Evolutionary conservation across 2,888 invertebrate genomes (phyloP).

Genomic region (Catocala nupta): DNA sequence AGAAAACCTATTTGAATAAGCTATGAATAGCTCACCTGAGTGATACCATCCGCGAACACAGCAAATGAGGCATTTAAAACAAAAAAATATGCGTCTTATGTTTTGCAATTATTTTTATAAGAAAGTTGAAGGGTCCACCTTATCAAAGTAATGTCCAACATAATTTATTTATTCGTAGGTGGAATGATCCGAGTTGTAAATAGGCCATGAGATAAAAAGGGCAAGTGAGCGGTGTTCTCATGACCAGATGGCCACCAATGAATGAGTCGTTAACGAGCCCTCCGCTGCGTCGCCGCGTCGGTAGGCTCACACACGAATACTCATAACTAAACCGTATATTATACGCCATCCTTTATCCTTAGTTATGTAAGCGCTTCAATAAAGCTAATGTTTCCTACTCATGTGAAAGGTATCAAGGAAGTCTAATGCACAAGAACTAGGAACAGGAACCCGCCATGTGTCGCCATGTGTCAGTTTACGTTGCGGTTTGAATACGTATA

Average conservation of each 20-base stretch:
- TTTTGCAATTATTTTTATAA: too few species aligned
- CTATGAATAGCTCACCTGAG: too few species aligned
- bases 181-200: slow-evolving; percentile 40
- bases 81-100: too few species aligned
- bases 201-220: slow-evolving; percentile 59
- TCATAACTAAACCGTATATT: slow-evolving; percentile 24
- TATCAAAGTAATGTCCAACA: slow-evolving; percentile 3
- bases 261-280: slow-evolving; percentile 77
- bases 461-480: slow-evolving; percentile 10
- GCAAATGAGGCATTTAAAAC: too few species aligned
- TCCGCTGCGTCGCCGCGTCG: slow-evolving; percentile 37
- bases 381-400: slow-evolving; percentile 17
- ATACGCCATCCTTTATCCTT: slow-evolving; percentile 23
- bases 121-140: background rate
- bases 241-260: slow-evolving; percentile 77
- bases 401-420: slow-evolving; percentile 9
- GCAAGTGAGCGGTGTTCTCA: slow-evolving; percentile 60
- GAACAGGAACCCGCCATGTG: slow-evolving; percentile 4
- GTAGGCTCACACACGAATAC: slow-evolving; percentile 34
- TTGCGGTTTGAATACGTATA: slow-evolving; percentile 14
- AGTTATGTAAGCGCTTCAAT: slow-evolving; percentile 27
- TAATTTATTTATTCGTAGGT: slow-evolving; percentile 4
- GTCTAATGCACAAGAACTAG: slow-evolving; percentile 1
- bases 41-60: too few species aligned
- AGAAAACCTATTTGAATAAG: too few species aligned